Percentiles rank a stretch among this genome's conserved stretches.
phyloP scores from a whole-genome alignment of 2,113 vertebrate species.

The Miniopterus natalensis region DNA sequence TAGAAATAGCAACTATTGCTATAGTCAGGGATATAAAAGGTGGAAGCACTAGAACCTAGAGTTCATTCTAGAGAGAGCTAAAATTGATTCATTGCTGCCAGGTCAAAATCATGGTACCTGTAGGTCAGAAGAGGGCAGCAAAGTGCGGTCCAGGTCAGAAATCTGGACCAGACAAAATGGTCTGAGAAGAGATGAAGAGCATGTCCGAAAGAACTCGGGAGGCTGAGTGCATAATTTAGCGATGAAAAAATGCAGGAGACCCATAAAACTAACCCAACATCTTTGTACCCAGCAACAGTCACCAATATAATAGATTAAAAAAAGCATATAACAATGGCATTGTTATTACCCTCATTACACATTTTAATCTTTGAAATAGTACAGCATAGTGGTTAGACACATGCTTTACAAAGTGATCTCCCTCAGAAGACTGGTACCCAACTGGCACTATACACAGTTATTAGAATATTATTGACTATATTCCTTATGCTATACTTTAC shows the following conservation, averaged over 20 bases:
- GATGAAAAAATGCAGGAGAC: background rate
- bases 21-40: background rate
- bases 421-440: background rate
- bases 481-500: background rate
- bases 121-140: constrained; percentile 74
- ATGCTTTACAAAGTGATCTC: background rate
- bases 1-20: background rate
- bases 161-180: background rate
- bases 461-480: background rate
- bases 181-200: background rate
- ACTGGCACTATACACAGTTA: background rate
- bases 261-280: background rate
- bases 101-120: background rate
- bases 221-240: background rate
- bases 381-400: background rate
- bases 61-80: background rate
- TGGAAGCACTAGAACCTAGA: background rate
- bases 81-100: background rate
- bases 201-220: background rate
- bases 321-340: background rate
- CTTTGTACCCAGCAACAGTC: background rate
- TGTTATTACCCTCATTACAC: background rate
- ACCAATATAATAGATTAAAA: background rate
- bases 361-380: constrained; percentile 25
- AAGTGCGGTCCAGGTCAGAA: constrained; percentile 40